These are phyloP conservation scores for Parauchenoglanis ngamensis DNA, from an alignment of 2,797 vertebrate species.

Conservation along the genomic window DNA sequence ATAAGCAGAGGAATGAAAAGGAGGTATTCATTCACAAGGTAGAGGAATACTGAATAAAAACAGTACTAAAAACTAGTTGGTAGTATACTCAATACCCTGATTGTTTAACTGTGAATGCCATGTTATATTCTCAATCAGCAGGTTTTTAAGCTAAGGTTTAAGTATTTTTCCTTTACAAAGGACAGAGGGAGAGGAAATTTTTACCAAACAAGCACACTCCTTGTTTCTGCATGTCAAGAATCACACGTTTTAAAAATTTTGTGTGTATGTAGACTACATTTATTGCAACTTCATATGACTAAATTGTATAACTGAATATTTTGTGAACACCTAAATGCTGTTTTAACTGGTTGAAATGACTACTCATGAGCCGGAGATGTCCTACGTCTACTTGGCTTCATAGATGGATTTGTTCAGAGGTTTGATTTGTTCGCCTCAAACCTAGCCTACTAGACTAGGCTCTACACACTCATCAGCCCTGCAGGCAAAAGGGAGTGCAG, in stretches of 20 bases:
- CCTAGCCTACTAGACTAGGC: no score
- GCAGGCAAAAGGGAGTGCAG: slow-evolving; percentile 3
- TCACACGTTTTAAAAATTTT: background rate
- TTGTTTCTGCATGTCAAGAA: background rate
- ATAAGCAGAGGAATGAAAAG: slow-evolving; percentile 20
- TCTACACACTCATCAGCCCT: slow-evolving; percentile 26
- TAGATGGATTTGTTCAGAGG: background rate
- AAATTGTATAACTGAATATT: background rate
- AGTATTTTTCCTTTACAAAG: background rate
- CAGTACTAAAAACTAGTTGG: background rate
- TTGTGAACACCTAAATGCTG: slow-evolving; percentile 1
- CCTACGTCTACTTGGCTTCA: slow-evolving; percentile 7
- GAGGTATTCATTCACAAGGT: slow-evolving; percentile 13
- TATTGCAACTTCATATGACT: background rate
- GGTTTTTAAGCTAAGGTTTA: background rate
- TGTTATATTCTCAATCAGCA: slow-evolving; percentile 13
- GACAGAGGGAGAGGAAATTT: background rate
- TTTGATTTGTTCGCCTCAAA: no score
- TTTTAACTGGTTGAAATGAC: slow-evolving; percentile 5
- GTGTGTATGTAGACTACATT: background rate
- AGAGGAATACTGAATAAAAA: slow-evolving; percentile 8
- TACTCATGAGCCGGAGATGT: background rate
- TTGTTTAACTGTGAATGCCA: slow-evolving; percentile 10
- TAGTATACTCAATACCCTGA: background rate
- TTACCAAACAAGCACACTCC: background rate